phyloP scores from a whole-genome alignment of 2,113 vertebrate species.

The Erinaceus europaeus region DNA sequence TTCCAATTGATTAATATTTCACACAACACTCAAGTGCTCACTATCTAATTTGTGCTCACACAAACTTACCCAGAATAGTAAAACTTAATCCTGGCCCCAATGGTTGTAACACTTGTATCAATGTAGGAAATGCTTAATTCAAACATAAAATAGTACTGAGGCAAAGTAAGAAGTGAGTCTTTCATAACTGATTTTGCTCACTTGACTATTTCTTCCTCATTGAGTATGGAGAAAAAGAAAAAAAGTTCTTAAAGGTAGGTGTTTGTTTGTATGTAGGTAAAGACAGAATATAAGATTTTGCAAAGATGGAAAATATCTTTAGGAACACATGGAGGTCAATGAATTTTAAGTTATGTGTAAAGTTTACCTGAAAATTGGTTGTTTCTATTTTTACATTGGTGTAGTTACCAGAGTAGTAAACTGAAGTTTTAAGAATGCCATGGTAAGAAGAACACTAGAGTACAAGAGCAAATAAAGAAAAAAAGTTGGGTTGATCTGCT shows the following conservation, averaged over 20 bases:
- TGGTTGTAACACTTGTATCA: not conserved
- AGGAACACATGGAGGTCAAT: not conserved
- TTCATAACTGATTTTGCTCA: slow-evolving; percentile 1
- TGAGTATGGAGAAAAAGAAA: not conserved
- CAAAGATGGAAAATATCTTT: slow-evolving; percentile 12
- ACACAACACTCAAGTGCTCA: slow-evolving; percentile 5
- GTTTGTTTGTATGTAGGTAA: not conserved
- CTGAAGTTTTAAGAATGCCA: not conserved
- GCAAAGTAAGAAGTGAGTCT: not conserved
- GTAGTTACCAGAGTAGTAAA: not conserved
- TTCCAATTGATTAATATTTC: slow-evolving; percentile 55
- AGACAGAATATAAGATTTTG: not conserved
- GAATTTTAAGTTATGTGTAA: not conserved
- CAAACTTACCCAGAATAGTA: not conserved
- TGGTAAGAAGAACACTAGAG: not conserved
- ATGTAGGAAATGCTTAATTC: not conserved
- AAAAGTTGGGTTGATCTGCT: not conserved
- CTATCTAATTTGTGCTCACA: slow-evolving; percentile 26
- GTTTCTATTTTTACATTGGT: not conserved
- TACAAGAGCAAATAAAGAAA: not conserved
- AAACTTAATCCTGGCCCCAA: slow-evolving; percentile 1
- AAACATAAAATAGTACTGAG: not conserved
- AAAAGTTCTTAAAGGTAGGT: not conserved
- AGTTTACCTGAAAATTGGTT: slow-evolving; percentile 1
- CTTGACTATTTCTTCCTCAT: not conserved